Evolutionary conservation across 2,797 vertebrate genomes (phyloP).

Genomic region (Enteromius radiatus): DNA sequence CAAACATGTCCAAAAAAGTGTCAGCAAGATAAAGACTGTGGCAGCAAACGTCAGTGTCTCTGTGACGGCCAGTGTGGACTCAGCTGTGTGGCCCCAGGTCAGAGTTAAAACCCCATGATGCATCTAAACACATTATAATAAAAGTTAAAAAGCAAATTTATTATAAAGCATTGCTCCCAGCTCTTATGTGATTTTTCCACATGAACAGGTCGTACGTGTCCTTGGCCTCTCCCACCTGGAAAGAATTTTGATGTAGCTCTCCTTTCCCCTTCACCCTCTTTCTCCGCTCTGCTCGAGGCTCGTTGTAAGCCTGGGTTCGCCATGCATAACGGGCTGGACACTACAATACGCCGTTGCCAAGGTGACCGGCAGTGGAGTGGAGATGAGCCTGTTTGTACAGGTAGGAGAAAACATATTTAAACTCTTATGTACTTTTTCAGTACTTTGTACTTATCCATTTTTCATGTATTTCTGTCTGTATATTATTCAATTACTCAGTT

Average conservation of each 20-base stretch:
- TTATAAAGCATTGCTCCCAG: background rate
- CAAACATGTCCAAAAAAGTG: conserved; percentile 80
- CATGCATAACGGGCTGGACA: conserved; percentile 73
- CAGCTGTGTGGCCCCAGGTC: conserved; percentile 85
- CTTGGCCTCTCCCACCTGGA: conserved; percentile 76
- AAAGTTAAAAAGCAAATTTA: background rate
- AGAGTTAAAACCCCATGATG: conserved; percentile 27
- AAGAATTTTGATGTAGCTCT: conserved; percentile 69
- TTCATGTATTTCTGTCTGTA: background rate
- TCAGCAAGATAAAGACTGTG: conserved; percentile 75
- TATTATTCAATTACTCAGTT: background rate
- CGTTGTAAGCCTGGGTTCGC: conserved; percentile 78
- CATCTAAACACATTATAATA: background rate
- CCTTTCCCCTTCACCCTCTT: conserved; percentile 77
- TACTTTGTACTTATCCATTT: background rate
- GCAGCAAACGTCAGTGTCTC: conserved; percentile 79
- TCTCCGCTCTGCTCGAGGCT: conserved; percentile 81
- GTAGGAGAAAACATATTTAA: conserved; percentile 62
- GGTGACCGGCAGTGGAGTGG: conserved; percentile 85
- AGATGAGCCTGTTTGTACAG: conserved; percentile 78
- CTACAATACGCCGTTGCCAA: conserved; percentile 81
- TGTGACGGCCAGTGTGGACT: conserved; percentile 85
- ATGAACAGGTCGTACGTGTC: conserved; percentile 78
- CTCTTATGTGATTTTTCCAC: background rate
- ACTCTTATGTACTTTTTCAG: background rate